Evolutionary conservation across 2,888 invertebrate species (phyloP).

Genomic region (Ochropleura plecta): DNA sequence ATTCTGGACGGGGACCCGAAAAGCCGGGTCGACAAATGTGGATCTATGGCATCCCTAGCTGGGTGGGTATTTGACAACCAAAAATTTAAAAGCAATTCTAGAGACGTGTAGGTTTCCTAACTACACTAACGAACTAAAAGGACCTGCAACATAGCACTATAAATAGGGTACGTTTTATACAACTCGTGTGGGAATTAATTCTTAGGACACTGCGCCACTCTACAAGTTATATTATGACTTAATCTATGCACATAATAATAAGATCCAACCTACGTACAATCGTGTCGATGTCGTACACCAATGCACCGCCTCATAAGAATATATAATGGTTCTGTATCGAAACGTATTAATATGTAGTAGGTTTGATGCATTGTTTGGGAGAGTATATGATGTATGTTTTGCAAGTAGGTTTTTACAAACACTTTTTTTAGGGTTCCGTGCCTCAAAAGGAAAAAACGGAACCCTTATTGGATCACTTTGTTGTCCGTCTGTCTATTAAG

Average conservation of each 20-base stretch:
- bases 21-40: neutral
- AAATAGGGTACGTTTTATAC: slow-evolving; percentile 46
- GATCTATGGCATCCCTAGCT: neutral
- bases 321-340: slow-evolving; percentile 49
- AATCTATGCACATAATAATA: slow-evolving; percentile 64
- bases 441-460: too few relatives aligned
- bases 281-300: slow-evolving; percentile 3
- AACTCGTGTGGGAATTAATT: slow-evolving; percentile 57
- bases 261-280: slow-evolving; percentile 44
- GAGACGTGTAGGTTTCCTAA: slow-evolving; percentile 44
- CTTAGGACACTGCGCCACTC: slow-evolving; percentile 40
- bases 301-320: slow-evolving; percentile 42
- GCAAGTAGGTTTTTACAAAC: too few relatives aligned
- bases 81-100: slow-evolving; percentile 44
- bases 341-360: slow-evolving; percentile 25
- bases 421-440: too few relatives aligned
- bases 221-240: slow-evolving; percentile 44
- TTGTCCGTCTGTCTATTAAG: too few relatives aligned
- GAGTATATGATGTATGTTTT: neutral
- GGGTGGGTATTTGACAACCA: slow-evolving; percentile 8
- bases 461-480: too few relatives aligned
- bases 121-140: slow-evolving; percentile 20
- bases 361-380: slow-evolving; percentile 22
- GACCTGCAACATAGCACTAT: slow-evolving; percentile 33
- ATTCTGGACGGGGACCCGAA: neutral